Conservation (phyloP, 2,797 vertebrate genomes). For the Fistularia commersonii region DNA sequence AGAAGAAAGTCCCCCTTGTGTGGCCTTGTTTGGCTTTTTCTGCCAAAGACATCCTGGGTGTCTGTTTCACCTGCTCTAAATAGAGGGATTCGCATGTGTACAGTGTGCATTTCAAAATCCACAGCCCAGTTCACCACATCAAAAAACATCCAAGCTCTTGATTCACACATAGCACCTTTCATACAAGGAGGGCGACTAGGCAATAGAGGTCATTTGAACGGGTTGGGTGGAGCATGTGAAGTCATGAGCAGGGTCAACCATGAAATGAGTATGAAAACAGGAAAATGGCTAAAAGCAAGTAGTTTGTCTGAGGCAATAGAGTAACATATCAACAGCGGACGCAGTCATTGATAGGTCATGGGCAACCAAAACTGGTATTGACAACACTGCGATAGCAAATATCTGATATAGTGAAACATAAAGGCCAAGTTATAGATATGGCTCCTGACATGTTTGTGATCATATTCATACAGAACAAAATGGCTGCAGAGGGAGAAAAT, state of each 20-base stretch:
- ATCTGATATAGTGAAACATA: background rate
- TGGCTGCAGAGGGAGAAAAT: slow-evolving; percentile 38
- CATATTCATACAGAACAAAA: slow-evolving; percentile 54
- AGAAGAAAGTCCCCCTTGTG: slow-evolving; percentile 27
- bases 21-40: background rate
- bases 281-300: slow-evolving; percentile 5
- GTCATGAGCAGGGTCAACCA: slow-evolving; percentile 15
- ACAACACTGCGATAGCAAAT: background rate
- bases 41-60: slow-evolving; percentile 18
- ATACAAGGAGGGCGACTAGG: slow-evolving; percentile 17
- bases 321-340: slow-evolving; percentile 1
- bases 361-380: background rate
- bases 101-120: background rate
- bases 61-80: slow-evolving; percentile 7
- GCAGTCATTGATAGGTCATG: background rate
- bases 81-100: slow-evolving; percentile 1
- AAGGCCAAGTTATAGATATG: slow-evolving; percentile 6
- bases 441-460: slow-evolving; percentile 21
- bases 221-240: slow-evolving; percentile 11
- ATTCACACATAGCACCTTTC: slow-evolving; percentile 26
- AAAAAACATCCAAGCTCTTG: slow-evolving; percentile 3
- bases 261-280: slow-evolving; percentile 17
- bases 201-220: slow-evolving; percentile 21
- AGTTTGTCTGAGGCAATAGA: slow-evolving; percentile 4
- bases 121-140: slow-evolving; percentile 21